Evolutionary conservation across 1,140 invertebrate genomes (phyloP).

Genomic region (Panulirus ornatus): DNA sequence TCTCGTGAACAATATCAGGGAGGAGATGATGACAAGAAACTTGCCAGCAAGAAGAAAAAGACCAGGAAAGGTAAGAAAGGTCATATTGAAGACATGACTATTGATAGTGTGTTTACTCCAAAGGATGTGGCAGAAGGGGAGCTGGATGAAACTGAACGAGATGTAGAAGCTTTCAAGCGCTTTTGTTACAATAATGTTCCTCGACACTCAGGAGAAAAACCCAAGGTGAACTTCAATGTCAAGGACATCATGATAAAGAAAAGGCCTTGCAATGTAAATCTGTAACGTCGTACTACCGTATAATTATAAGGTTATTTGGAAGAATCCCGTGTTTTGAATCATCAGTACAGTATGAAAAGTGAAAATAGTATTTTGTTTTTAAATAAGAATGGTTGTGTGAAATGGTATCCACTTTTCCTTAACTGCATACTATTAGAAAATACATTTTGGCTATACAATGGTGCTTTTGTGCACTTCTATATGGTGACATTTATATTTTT

Average conservation of each 20-base stretch:
- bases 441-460: neutral
- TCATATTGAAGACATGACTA: constrained; percentile 72
- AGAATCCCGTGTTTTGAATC: neutral
- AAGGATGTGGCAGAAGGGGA: constrained; percentile 87
- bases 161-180: constrained; percentile 88
- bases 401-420: neutral
- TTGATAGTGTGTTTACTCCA: constrained; percentile 87
- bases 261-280: constrained; percentile 73
- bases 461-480: neutral
- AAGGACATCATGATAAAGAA: constrained; percentile 86
- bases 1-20: constrained; percentile 8
- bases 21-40: constrained; percentile 57
- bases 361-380: neutral
- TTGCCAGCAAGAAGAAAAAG: constrained; percentile 60
- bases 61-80: constrained; percentile 69
- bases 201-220: constrained; percentile 80
- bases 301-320: neutral
- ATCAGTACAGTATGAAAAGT: neutral
- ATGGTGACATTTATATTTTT: constrained; percentile 15
- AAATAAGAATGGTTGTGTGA: neutral
- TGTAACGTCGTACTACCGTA: neutral
- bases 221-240: constrained; percentile 86
- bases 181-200: constrained; percentile 87
- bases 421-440: neutral
- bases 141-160: constrained; percentile 86